Percentiles rank a stretch among this genome's conserved stretches.
Conservation (phyloP, 2,797 vertebrate species). For the Rhinophrynus dorsalis region DNA sequence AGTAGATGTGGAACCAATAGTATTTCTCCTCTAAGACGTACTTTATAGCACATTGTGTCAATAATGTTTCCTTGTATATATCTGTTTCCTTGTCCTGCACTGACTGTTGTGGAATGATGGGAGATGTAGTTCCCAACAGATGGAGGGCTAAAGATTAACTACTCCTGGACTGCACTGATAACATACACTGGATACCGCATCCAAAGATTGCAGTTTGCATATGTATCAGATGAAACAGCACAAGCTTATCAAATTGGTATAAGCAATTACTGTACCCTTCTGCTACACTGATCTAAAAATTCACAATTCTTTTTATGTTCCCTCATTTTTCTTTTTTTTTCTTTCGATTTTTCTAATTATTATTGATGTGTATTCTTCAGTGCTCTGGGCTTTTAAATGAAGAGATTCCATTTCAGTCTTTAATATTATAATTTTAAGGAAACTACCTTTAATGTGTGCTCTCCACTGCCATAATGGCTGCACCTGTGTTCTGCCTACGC, state of each 20-base stretch:
- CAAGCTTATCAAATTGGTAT: not conserved
- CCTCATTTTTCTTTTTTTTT: slow-evolving; percentile 36
- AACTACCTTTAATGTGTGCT: slow-evolving; percentile 75
- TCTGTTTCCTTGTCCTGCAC: too few species aligned
- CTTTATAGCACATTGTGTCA: too few species aligned
- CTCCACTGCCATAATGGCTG: slow-evolving; percentile 79
- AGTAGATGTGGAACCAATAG: too few species aligned
- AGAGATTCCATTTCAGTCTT: slow-evolving; percentile 11
- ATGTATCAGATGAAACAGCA: not conserved
- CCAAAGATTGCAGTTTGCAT: too few species aligned
- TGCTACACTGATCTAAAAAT: slow-evolving; percentile 30
- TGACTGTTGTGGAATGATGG: too few species aligned
- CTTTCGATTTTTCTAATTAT: not conserved
- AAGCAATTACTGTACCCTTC: not conserved
- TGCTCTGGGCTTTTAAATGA: not conserved
- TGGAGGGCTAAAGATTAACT: too few species aligned
- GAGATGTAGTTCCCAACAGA: too few species aligned
- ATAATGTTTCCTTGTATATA: too few species aligned
- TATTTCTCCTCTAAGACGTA: too few species aligned
- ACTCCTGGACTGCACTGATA: too few species aligned
- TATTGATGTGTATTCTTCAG: not conserved
- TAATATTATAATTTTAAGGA: slow-evolving; percentile 50
- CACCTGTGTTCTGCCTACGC: slow-evolving; percentile 73
- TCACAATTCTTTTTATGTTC: too few species aligned
- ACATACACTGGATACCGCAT: too few species aligned